Conservation (phyloP, 1,140 invertebrate genomes). For the Delia radicum region DNA sequence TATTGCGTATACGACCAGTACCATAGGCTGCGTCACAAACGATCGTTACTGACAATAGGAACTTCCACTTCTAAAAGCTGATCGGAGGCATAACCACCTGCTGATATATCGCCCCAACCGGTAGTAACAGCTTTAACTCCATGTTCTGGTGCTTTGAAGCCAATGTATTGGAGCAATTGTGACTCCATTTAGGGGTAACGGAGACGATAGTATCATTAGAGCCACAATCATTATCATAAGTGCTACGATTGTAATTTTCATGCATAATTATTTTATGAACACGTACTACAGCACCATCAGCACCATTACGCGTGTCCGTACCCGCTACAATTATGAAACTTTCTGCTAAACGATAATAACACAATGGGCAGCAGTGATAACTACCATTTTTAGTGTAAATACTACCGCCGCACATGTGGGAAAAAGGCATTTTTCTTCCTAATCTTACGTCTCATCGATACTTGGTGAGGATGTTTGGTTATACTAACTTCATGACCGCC, state of each 20-base stretch:
- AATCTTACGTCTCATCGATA: constrained; percentile 40
- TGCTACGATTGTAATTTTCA: neutral
- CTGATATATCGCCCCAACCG: constrained; percentile 11
- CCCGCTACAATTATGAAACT: constrained; percentile 43
- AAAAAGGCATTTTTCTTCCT: constrained; percentile 32
- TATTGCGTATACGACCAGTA: constrained; percentile 35
- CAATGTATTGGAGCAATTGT: neutral
- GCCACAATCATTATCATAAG: constrained; percentile 20
- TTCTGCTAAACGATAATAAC: constrained; percentile 45
- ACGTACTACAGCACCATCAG: neutral
- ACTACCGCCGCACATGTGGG: constrained; percentile 62
- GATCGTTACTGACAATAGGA: constrained; percentile 22
- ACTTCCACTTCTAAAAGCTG: neutral
- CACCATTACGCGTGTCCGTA: constrained; percentile 34
- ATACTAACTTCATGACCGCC: constrained; percentile 39
- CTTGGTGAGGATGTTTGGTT: constrained; percentile 40
- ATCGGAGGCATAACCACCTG: neutral
- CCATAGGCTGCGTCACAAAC: constrained; percentile 29
- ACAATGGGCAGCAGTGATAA: constrained; percentile 64
- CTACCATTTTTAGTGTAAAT: constrained; percentile 58
- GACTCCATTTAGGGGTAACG: neutral
- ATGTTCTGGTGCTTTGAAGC: neutral
- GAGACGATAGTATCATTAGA: neutral
- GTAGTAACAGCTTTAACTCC: constrained; percentile 4
- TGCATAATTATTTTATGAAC: constrained; percentile 8